phyloP scores from a whole-genome alignment of 1,140 invertebrate species.

The Pogonus chalceus region DNA sequence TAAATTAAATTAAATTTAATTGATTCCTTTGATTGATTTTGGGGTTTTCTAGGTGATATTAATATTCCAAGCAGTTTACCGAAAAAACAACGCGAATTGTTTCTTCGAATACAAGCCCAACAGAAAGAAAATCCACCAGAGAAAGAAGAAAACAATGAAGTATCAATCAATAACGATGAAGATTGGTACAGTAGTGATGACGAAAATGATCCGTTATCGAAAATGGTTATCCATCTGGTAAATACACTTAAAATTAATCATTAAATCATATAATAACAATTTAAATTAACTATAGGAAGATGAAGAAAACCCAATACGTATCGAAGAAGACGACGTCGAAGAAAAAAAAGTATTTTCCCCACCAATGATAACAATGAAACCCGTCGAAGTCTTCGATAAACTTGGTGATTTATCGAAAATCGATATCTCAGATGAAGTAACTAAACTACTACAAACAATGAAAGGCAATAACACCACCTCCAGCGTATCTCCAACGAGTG shows the following conservation, averaged over 20 bases:
- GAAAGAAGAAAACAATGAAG: conserved; percentile 40
- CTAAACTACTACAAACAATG: conserved; percentile 53
- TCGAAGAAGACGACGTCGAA: conserved; percentile 13
- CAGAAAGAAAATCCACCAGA: conserved; percentile 43
- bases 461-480: conserved; percentile 35
- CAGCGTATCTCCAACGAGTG: conserved; percentile 17
- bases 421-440: conserved; percentile 60
- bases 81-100: conserved; percentile 56
- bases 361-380: conserved; percentile 29
- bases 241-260: neutral
- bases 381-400: conserved; percentile 46
- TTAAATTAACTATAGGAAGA: conserved; percentile 5
- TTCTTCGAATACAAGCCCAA: conserved; percentile 56
- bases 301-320: too few relatives aligned
- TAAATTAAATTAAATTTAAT: too few relatives aligned
- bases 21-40: conserved; percentile 16
- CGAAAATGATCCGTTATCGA: conserved; percentile 32
- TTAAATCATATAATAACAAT: neutral
- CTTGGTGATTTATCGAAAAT: conserved; percentile 61
- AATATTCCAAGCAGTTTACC: conserved; percentile 46
- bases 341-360: conserved; percentile 31
- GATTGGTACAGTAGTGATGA: conserved; percentile 73
- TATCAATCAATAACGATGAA: conserved; percentile 45
- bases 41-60: conserved; percentile 14
- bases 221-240: conserved; percentile 7